phyloP scores from a whole-genome alignment of 2,797 vertebrate genomes.

The Protosalanx chinensis region DNA sequence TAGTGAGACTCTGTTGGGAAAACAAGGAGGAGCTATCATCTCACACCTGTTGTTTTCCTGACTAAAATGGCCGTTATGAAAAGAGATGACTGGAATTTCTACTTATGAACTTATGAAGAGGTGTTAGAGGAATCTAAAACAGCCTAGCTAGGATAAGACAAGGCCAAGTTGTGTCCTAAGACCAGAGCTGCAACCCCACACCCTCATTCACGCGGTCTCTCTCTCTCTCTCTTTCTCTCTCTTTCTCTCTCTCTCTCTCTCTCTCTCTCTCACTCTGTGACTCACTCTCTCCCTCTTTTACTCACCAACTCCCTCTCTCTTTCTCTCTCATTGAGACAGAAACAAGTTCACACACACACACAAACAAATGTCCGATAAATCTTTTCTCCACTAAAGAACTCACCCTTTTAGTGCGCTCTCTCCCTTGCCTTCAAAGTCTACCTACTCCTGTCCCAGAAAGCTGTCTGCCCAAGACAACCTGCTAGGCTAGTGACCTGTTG shows the following conservation, averaged over 20 bases:
- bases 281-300: background rate
- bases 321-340: constrained; percentile 23
- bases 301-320: constrained; percentile 4
- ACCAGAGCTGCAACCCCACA: constrained; percentile 41
- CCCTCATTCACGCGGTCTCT: constrained; percentile 8
- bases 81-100: background rate
- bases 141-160: background rate
- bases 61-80: background rate
- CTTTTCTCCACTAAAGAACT: no score
- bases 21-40: background rate
- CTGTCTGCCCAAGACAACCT: no score
- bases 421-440: no score
- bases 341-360: constrained; percentile 31
- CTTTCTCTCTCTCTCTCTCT: constrained; percentile 20
- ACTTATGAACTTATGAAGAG: background rate
- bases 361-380: constrained; percentile 15
- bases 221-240: background rate
- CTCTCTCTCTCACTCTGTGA: background rate
- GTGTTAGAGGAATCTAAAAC: background rate
- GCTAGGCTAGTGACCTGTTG: constrained; percentile 2
- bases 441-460: no score
- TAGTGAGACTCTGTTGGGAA: background rate
- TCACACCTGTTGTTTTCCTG: background rate
- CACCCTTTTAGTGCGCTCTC: no score
- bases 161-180: constrained; percentile 23